These are phyloP conservation scores for Trissoscelio sp. DNA, from an alignment of 2,888 invertebrate genomes.

Conservation along the genomic window DNA sequence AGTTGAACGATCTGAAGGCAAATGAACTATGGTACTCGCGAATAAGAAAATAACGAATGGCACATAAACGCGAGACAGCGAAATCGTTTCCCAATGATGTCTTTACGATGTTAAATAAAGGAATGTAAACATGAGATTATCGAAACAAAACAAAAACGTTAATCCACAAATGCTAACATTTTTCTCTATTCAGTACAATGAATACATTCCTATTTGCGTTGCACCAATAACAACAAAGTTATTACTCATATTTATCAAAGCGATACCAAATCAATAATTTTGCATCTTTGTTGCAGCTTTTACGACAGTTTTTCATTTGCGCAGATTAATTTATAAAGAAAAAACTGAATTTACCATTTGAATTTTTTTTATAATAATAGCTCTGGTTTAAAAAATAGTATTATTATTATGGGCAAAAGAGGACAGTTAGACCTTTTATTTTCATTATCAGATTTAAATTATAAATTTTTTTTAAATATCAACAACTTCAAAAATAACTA, in stretches of 20 bases:
- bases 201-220: too few relatives aligned
- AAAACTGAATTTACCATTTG: too few relatives aligned
- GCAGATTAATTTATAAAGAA: not conserved
- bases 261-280: conserved; percentile 42
- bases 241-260: conserved; percentile 37
- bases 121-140: conserved; percentile 44
- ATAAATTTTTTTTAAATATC: too few relatives aligned
- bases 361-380: too few relatives aligned
- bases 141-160: conserved; percentile 21
- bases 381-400: too few relatives aligned
- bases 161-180: conserved; percentile 30
- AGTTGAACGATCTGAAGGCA: conserved; percentile 68
- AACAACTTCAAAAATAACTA: too few relatives aligned
- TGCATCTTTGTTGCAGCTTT: conserved; percentile 5
- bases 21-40: conserved; percentile 65
- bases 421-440: too few relatives aligned
- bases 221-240: conserved; percentile 28
- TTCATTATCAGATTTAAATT: too few relatives aligned
- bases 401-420: too few relatives aligned
- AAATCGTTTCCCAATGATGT: conserved; percentile 61
- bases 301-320: conserved; percentile 1
- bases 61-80: conserved; percentile 41
- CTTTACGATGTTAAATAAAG: conserved; percentile 37
- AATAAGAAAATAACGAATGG: conserved; percentile 63
- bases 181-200: too few relatives aligned